Percentiles rank a stretch among this genome's conserved stretches.
Conservation (phyloP, 53 echinoderm and acorn worm genomes). For the Patiria pectinifera region DNA sequence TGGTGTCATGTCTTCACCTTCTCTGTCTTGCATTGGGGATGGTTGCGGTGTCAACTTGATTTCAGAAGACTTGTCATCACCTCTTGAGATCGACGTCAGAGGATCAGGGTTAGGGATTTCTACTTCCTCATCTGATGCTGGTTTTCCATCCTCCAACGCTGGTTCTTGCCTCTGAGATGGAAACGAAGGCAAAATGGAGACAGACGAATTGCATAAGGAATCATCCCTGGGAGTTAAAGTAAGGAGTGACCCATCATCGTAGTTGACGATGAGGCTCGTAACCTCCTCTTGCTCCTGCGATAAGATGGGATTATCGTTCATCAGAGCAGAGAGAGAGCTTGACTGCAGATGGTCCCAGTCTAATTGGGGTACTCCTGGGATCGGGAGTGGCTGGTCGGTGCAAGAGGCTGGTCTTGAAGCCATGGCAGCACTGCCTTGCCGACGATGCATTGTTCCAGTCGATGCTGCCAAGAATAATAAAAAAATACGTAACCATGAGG, state of each 20-base stretch:
- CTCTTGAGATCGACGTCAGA: no score
- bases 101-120: not conserved
- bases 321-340: not conserved
- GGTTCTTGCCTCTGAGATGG: not conserved
- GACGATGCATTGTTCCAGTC: not conserved
- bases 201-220: constrained; percentile 7
- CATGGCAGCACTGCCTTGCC: constrained; percentile 10
- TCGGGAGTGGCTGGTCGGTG: not conserved
- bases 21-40: not conserved
- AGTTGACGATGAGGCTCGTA: constrained; percentile 14
- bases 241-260: constrained; percentile 1
- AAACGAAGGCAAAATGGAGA: not conserved
- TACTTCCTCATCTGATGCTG: not conserved
- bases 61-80: not conserved
- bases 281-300: not conserved
- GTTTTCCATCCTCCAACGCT: not conserved
- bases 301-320: not conserved
- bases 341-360: not conserved
- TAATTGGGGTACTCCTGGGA: constrained; percentile 33
- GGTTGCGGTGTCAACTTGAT: not conserved
- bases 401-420: not conserved
- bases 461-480: not conserved
- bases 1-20: not conserved
- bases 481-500: not conserved
- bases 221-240: not conserved